Conservation (phyloP, 1,140 invertebrate genomes). For the Zaprionus camerounensis region DNA sequence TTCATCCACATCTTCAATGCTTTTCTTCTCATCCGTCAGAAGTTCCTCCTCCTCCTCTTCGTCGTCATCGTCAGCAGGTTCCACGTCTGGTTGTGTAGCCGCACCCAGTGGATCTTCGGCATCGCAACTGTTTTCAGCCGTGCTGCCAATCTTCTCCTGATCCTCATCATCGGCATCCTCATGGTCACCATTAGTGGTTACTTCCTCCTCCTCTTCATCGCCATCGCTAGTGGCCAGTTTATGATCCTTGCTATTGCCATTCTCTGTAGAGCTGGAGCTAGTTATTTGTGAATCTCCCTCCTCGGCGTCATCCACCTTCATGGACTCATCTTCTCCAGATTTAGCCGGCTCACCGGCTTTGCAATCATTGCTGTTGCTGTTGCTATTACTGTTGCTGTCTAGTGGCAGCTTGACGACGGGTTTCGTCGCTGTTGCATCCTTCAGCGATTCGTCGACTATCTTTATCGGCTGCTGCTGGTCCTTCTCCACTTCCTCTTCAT, state of each 20-base stretch:
- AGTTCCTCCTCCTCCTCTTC: constrained; percentile 47
- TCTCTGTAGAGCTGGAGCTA: constrained; percentile 63
- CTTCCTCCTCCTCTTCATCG: constrained; percentile 63
- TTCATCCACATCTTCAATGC: constrained; percentile 44
- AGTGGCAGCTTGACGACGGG: constrained; percentile 19
- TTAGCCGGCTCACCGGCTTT: constrained; percentile 20
- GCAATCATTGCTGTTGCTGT: constrained; percentile 21
- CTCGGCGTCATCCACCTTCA: constrained; percentile 58
- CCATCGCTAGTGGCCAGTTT: constrained; percentile 46
- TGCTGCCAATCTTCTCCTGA: constrained; percentile 76
- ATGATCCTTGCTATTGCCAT: constrained; percentile 50
- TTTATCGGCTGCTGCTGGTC: neutral
- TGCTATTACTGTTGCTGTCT: constrained; percentile 27
- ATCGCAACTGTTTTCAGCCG: constrained; percentile 73
- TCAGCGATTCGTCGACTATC: neutral
- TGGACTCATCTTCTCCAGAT: constrained; percentile 13
- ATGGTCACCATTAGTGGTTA: constrained; percentile 74
- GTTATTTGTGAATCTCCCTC: constrained; percentile 77
- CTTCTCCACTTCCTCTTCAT: neutral
- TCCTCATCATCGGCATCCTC: constrained; percentile 69
- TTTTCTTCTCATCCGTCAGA: constrained; percentile 38
- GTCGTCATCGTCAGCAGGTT: constrained; percentile 10
- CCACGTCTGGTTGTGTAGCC: constrained; percentile 24
- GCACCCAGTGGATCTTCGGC: constrained; percentile 71
- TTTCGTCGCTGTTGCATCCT: constrained; percentile 2